A percentile compares a stretch with the other conserved stretches of the same genome.
Evolutionary conservation across 2,888 invertebrate genomes (phyloP).

Genomic region (Abscondita cerata): DNA sequence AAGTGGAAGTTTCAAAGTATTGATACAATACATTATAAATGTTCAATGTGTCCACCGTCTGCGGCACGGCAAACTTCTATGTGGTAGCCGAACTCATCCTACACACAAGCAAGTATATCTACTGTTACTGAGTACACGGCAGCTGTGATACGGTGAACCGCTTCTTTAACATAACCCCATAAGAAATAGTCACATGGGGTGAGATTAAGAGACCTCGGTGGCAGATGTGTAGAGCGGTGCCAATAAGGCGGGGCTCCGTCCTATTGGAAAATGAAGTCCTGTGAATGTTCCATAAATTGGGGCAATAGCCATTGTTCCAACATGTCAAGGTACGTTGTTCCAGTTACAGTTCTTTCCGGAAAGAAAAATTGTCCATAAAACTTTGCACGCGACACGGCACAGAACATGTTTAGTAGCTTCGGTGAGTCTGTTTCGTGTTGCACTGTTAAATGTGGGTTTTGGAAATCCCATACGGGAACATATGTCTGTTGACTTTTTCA

Average conservation of each 20-base stretch:
- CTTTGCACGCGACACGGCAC: not conserved
- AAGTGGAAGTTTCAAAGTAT: constrained; percentile 3
- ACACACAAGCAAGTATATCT: not conserved
- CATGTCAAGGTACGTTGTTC: not conserved
- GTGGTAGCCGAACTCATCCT: constrained; percentile 5
- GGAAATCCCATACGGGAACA: constrained; percentile 4
- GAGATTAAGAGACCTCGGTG: constrained; percentile 7
- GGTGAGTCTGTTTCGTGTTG: constrained; percentile 4
- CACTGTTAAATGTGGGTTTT: constrained; percentile 9
- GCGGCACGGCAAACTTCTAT: constrained; percentile 4
- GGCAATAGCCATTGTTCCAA: constrained; percentile 7
- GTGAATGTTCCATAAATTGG: not conserved
- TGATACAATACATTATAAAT: constrained; percentile 5
- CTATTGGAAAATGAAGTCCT: constrained; percentile 6
- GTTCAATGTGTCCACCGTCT: constrained; percentile 6
- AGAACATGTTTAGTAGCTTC: constrained; percentile 4
- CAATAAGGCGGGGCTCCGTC: not conserved
- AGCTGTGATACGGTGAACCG: not conserved
- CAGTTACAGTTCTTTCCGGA: not conserved
- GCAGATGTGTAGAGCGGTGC: not conserved
- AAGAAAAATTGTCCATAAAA: not conserved
- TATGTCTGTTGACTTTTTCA: constrained; percentile 9
- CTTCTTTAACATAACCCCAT: constrained; percentile 7
- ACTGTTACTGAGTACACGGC: constrained; percentile 4
- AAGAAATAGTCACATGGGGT: constrained; percentile 10